Percentiles rank a stretch among this genome's conserved stretches.
These are phyloP conservation scores for Diachasma alloeum DNA, from an alignment of 1,140 invertebrate genomes.

Conservation along the genomic window DNA sequence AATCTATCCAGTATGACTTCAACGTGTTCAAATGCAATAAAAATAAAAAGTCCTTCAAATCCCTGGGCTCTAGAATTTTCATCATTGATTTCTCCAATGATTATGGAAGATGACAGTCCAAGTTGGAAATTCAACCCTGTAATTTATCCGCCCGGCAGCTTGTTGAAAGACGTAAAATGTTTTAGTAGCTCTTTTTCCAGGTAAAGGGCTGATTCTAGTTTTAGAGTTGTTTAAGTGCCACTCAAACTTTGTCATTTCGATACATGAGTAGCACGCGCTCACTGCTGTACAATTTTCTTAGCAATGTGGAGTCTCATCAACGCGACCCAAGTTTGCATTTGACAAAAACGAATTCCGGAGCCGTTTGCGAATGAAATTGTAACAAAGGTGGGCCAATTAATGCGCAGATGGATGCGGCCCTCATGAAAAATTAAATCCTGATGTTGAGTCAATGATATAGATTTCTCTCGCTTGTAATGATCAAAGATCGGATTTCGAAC, in stretches of 20 bases:
- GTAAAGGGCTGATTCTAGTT: neutral
- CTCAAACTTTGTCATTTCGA: neutral
- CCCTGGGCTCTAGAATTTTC: neutral
- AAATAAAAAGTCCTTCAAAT: neutral
- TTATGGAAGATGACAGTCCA: neutral
- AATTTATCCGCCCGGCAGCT: neutral
- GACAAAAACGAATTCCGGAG: no score
- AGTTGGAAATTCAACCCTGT: neutral
- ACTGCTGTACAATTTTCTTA: neutral
- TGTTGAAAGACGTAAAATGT: neutral
- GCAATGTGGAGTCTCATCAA: no score
- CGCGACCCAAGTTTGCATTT: no score
- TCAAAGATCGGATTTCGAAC: no score
- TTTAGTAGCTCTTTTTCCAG: neutral
- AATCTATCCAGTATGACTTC: no score
- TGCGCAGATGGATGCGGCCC: no score
- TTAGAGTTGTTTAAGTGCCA: neutral
- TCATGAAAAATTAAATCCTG: no score
- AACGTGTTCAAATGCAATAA: no score
- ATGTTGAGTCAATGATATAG: no score
- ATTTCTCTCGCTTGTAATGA: no score
- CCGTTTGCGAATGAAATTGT: no score
- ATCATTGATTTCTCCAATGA: neutral
- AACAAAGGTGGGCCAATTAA: no score
- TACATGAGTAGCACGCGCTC: neutral